Percentiles rank a stretch among this genome's conserved stretches.
phyloP scores from a whole-genome alignment of 2,797 vertebrate species.

The Myotis pilosus region DNA sequence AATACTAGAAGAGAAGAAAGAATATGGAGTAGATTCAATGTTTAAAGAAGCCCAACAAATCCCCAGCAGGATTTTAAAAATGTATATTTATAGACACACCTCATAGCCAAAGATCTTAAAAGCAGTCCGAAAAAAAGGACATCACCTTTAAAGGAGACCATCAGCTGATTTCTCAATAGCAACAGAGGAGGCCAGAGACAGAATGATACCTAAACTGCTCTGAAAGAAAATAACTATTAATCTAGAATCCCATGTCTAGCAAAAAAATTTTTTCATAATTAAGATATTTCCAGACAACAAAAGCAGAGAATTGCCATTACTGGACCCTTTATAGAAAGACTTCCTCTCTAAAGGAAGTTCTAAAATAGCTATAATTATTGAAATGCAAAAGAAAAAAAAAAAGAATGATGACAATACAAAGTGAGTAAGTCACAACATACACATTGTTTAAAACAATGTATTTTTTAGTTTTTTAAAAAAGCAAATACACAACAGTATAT shows the following conservation, averaged over 20 bases:
- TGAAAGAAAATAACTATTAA: constrained; percentile 22
- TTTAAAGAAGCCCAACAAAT: constrained; percentile 24
- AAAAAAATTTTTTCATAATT: constrained; percentile 6
- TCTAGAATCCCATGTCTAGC: not conserved
- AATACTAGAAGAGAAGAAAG: not conserved
- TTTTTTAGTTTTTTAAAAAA: not conserved
- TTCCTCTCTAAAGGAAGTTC: not conserved
- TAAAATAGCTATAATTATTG: constrained; percentile 40
- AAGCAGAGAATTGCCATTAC: not conserved
- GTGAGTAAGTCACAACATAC: not conserved
- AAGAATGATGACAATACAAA: not conserved
- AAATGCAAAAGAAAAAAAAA: constrained; percentile 36
- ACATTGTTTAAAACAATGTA: constrained; percentile 23
- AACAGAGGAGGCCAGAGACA: constrained; percentile 2
- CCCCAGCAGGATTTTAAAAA: not conserved
- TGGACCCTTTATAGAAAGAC: not conserved
- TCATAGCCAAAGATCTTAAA: constrained; percentile 8
- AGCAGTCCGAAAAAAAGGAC: not conserved
- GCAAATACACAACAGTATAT: not conserved
- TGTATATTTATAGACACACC: not conserved
- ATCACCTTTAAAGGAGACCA: constrained; percentile 2
- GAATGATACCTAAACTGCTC: constrained; percentile 1
- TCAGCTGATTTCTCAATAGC: not conserved
- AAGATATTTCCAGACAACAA: not conserved
- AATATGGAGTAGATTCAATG: not conserved